phyloP scores from a whole-genome alignment of 35 echinoderm and acorn worm species.

The Ophioderma brevispina region DNA sequence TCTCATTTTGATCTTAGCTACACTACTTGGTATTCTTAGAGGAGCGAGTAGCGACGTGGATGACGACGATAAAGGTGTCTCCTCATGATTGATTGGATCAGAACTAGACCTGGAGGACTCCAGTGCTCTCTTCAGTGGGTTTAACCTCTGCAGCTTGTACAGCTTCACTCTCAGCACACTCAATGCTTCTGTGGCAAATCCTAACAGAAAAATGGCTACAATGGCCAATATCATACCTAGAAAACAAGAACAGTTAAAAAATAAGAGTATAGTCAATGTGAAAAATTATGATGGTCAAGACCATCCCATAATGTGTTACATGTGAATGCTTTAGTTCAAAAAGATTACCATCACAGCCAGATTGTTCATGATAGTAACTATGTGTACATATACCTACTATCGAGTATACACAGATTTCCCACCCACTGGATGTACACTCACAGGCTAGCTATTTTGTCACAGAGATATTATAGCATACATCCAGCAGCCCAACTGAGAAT shows the following conservation, averaged over 20 bases:
- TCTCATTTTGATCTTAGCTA: neutral
- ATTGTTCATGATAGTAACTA: too few species aligned
- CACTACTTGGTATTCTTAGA: neutral
- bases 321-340: too few species aligned
- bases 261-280: too few species aligned
- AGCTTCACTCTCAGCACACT: neutral
- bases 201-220: neutral
- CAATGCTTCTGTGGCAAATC: neutral
- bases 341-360: too few species aligned
- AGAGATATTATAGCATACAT: too few species aligned
- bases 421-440: too few species aligned
- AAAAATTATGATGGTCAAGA: too few species aligned
- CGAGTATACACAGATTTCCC: too few species aligned
- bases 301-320: too few species aligned
- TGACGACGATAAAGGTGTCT: neutral
- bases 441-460: too few species aligned
- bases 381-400: too few species aligned
- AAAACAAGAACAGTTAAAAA: neutral
- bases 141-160: neutral
- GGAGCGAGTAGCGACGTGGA: neutral
- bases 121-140: neutral
- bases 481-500: too few species aligned
- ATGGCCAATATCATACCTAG: neutral
- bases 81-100: neutral
- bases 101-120: neutral